Percentiles rank a stretch among this genome's conserved stretches.
Evolutionary conservation across 1,140 invertebrate genomes (phyloP).

Genomic region (Cepaea nemoralis): DNA sequence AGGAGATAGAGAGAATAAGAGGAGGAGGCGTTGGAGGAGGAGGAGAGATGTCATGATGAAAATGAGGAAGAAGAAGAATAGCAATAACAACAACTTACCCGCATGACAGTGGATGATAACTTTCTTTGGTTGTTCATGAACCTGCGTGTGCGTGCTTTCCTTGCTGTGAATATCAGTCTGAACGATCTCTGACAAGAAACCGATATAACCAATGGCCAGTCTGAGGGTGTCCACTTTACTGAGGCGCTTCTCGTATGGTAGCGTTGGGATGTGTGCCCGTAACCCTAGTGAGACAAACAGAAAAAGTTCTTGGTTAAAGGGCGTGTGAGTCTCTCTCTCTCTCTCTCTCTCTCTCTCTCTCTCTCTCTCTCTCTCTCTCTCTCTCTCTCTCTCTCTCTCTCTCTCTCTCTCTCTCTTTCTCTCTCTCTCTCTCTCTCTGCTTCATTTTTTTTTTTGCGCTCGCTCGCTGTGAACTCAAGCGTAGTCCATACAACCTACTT

Average conservation of each 20-base stretch:
- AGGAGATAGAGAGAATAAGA: too few relatives aligned
- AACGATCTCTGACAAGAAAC: slow-evolving; percentile 86
- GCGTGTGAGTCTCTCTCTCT: too few relatives aligned
- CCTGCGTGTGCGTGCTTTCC: slow-evolving; percentile 47
- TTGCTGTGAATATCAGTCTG: slow-evolving; percentile 48
- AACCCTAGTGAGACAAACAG: slow-evolving; percentile 71
- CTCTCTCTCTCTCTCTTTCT: too few relatives aligned
- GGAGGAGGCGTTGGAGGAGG: neutral
- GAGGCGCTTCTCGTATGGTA: slow-evolving; percentile 93
- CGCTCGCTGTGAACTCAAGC: too few relatives aligned
- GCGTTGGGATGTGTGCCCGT: slow-evolving; percentile 90
- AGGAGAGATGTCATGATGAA: neutral
- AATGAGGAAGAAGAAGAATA: neutral
- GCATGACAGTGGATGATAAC: slow-evolving; percentile 64
- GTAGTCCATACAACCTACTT: too few relatives aligned
- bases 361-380: too few relatives aligned
- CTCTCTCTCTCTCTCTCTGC: too few relatives aligned
- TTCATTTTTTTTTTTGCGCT: too few relatives aligned
- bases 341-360: too few relatives aligned
- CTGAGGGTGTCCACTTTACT: slow-evolving; percentile 93
- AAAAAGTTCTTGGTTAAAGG: too few relatives aligned
- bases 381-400: too few relatives aligned
- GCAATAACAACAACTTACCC: slow-evolving; percentile 43
- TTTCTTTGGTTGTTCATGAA: slow-evolving; percentile 56
- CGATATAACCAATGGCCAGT: slow-evolving; percentile 93